A percentile compares a stretch with the other conserved stretches of the same genome.
Evolutionary conservation across 92 coral and sea anemone species (phyloP).

Genomic region (Bergia sp.): DNA sequence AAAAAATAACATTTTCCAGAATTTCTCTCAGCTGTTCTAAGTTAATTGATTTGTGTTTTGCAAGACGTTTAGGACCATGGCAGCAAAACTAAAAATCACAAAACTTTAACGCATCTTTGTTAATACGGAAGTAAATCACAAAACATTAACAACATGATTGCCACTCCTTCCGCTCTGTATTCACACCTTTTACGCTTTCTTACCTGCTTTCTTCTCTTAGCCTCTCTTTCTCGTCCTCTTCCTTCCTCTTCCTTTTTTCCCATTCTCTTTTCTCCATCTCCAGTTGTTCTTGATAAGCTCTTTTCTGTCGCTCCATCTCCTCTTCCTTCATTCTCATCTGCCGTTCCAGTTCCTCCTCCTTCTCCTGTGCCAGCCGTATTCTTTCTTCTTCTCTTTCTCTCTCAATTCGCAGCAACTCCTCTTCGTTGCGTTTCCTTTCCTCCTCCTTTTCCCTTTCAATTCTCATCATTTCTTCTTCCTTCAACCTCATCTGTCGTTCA

Average conservation of each 20-base stretch:
- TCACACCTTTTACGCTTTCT: not conserved
- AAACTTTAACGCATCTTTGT: too few species aligned
- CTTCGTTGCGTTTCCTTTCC: slow-evolving; percentile 71
- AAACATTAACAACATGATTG: too few species aligned
- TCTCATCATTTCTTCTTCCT: slow-evolving; percentile 72
- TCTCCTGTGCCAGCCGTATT: slow-evolving; percentile 56
- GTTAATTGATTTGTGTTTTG: too few species aligned
- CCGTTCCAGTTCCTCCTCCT: slow-evolving; percentile 75
- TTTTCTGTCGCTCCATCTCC: slow-evolving; percentile 75
- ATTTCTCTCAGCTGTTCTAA: too few species aligned
- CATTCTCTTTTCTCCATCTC: slow-evolving; percentile 65
- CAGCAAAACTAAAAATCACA: too few species aligned
- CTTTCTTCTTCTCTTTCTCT: slow-evolving; percentile 51
- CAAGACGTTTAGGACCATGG: too few species aligned
- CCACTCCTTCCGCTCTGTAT: too few species aligned
- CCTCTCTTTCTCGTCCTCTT: slow-evolving; percentile 65
- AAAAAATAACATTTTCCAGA: too few species aligned
- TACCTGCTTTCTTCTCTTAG: slow-evolving; percentile 62
- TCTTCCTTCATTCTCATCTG: slow-evolving; percentile 85
- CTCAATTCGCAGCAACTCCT: slow-evolving; percentile 54
- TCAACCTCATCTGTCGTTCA: slow-evolving; percentile 72
- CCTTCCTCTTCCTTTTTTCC: slow-evolving; percentile 57
- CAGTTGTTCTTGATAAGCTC: slow-evolving; percentile 68
- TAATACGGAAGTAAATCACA: too few species aligned
- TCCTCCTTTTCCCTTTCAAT: slow-evolving; percentile 66